Percentiles rank a stretch among this genome's conserved stretches.
Conservation (phyloP, 2,797 vertebrate species). For the Epinephelus awoara region DNA sequence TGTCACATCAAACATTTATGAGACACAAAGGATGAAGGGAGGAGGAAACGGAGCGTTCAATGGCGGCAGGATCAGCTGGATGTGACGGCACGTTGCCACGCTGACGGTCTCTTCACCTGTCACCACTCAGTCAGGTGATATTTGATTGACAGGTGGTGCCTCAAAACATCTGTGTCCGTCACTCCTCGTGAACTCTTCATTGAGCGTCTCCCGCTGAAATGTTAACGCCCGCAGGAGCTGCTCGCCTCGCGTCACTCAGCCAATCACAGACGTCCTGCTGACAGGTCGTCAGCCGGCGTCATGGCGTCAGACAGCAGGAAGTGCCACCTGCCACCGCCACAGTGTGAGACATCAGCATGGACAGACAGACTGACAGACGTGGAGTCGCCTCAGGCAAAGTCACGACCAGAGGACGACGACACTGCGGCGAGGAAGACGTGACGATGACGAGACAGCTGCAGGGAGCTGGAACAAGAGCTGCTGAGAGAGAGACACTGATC, state of each 20-base stretch:
- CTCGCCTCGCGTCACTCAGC: constrained; percentile 1
- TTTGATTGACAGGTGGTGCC: constrained; percentile 6
- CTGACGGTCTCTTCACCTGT: neutral
- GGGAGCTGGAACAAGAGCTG: constrained; percentile 1
- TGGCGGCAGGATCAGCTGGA: neutral
- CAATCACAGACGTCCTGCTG: constrained; percentile 4
- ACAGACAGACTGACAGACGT: neutral
- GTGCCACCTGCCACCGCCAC: neutral
- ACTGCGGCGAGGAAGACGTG: neutral
- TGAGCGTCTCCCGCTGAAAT: neutral
- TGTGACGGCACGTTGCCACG: neutral
- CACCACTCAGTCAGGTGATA: neutral
- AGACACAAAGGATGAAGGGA: constrained; percentile 24
- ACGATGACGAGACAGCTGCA: neutral
- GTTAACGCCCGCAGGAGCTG: constrained; percentile 4
- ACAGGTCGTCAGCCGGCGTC: constrained; percentile 7
- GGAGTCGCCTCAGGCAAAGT: constrained; percentile 23
- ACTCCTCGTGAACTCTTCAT: neutral
- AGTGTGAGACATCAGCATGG: neutral
- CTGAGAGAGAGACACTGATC: neutral
- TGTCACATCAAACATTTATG: constrained; percentile 29
- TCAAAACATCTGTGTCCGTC: neutral
- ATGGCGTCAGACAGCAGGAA: constrained; percentile 5
- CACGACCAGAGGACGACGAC: neutral
- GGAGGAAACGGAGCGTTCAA: neutral